These are phyloP conservation scores for Leptinotarsa defecta DNA, from an alignment of 1,140 invertebrate species.

Conservation along the genomic window DNA sequence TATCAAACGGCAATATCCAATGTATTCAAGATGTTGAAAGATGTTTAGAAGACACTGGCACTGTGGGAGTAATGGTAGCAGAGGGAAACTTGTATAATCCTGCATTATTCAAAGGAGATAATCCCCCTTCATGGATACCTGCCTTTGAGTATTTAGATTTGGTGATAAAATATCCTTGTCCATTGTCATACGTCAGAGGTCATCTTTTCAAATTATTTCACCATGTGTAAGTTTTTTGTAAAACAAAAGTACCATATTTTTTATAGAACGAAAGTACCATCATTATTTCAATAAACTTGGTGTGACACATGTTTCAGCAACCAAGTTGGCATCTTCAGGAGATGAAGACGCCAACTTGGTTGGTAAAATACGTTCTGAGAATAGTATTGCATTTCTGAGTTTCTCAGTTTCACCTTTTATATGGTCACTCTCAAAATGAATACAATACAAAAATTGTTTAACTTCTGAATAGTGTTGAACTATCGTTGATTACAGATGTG, in stretches of 20 bases:
- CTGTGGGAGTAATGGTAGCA: constrained; percentile 86
- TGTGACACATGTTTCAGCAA: too few relatives aligned
- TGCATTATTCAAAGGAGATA: constrained; percentile 77
- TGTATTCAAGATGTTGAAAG: constrained; percentile 83
- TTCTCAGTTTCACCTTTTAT: too few relatives aligned
- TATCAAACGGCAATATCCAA: constrained; percentile 98
- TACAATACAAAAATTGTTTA: too few relatives aligned
- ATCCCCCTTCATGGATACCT: constrained; percentile 85
- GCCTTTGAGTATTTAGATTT: constrained; percentile 88
- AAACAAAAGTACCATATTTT: neutral
- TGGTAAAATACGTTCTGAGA: too few relatives aligned
- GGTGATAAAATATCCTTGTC: constrained; percentile 83
- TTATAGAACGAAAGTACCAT: too few relatives aligned
- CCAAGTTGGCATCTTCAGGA: too few relatives aligned
- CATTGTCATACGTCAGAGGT: constrained; percentile 87
- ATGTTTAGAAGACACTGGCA: constrained; percentile 86
- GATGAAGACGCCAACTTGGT: too few relatives aligned
- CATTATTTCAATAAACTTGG: too few relatives aligned
- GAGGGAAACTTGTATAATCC: constrained; percentile 98
- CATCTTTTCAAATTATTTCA: constrained; percentile 98
- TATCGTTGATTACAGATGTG: too few relatives aligned
- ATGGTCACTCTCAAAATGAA: too few relatives aligned
- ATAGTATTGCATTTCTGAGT: too few relatives aligned
- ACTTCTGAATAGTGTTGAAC: too few relatives aligned
- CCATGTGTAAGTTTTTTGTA: constrained; percentile 74